Base-by-base conservation (phyloP, 2,888 invertebrate species). In the Epirrita christyi region DNA sequence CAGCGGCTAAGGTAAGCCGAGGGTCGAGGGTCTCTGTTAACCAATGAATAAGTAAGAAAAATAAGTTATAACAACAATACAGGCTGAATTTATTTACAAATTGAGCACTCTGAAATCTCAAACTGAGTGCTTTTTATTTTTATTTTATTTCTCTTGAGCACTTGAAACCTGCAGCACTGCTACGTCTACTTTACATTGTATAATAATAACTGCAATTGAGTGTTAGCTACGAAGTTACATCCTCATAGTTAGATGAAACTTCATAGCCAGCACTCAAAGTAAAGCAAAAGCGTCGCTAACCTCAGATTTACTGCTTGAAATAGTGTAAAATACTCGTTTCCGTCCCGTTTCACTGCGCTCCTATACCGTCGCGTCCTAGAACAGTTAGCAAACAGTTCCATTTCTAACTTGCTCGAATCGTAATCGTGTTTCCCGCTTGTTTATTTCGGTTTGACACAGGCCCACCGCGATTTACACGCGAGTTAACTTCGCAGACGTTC, bases 371-470 rank as follows among this genome's bases (percentile, higher is more conserved):
- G 83, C 81, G 81, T 83, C 67, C 74, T 63, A 68, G 70, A 70
- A 55, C 76, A 77, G 80, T 85, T 84, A 79, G 87, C 82, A 86
- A 88, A 86, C 86, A 87, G 78, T 81, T 81, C 76, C 78, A 78
- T 72, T 76, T 73, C 74, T 68, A 70, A 70, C 75, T 55, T 52
- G 51, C 59, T 54, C 51, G 47, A 55, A 55, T 48, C 70, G 75
- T 85, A 83, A 85, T 85, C 80, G 79, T 82, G 81, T 86, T 85
- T 84, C 74, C 63, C 71, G 79, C 75, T 79, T 80, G 80, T 84
- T 83, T 85, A 80, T 81, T 82, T 82, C 78, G 75, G 78, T 83
- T 80, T 80, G 80, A 83, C 82, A 80, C 75, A 73, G 73, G 69
- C 74, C 71, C 64, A 65, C 71, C 70, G 63, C 72, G 74, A 73